These are phyloP conservation scores for Caenorhabditis macrosperma DNA, from an alignment of 2,888 invertebrate species.

Conservation along the genomic window DNA sequence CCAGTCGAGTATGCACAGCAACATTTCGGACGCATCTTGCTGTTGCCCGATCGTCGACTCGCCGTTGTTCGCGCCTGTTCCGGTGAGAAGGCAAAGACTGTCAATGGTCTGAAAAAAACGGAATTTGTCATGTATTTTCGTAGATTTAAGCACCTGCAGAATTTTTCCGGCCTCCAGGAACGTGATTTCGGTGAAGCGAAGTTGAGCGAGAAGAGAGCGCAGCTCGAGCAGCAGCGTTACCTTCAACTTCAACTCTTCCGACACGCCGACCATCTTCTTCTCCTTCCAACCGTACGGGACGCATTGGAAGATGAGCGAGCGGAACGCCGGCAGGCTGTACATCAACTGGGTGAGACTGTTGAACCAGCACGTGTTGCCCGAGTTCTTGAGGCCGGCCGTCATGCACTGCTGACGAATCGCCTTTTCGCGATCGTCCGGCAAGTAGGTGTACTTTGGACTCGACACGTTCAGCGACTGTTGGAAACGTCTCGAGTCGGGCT, in stretches of 20 bases:
- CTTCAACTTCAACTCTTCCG: neutral
- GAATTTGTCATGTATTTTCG: neutral
- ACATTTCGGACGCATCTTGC: conserved; percentile 60
- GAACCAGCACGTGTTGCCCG: conserved; percentile 68
- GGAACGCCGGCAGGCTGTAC: conserved; percentile 35
- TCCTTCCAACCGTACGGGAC: conserved; percentile 6
- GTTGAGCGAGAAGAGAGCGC: conserved; percentile 40
- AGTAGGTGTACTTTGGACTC: neutral
- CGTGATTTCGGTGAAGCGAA: conserved; percentile 40
- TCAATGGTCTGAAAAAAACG: conserved; percentile 10
- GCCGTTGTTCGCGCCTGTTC: neutral
- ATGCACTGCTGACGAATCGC: conserved; percentile 15
- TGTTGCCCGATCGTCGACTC: conserved; percentile 38
- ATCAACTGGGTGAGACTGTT: conserved; percentile 58
- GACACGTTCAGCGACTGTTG: neutral
- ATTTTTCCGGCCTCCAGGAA: conserved; percentile 17
- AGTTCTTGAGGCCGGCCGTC: conserved; percentile 55
- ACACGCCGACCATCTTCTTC: neutral
- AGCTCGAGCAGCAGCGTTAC: conserved; percentile 33
- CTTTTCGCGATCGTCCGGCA: neutral
- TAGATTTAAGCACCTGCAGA: neutral
- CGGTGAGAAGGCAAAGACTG: neutral
- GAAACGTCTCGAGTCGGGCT: too few relatives aligned
- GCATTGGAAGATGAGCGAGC: conserved; percentile 24
- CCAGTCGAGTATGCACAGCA: conserved; percentile 48